These are phyloP conservation scores for Stichopus horrens DNA, from an alignment of 53 echinoderm and acorn worm species.

Conservation along the genomic window DNA sequence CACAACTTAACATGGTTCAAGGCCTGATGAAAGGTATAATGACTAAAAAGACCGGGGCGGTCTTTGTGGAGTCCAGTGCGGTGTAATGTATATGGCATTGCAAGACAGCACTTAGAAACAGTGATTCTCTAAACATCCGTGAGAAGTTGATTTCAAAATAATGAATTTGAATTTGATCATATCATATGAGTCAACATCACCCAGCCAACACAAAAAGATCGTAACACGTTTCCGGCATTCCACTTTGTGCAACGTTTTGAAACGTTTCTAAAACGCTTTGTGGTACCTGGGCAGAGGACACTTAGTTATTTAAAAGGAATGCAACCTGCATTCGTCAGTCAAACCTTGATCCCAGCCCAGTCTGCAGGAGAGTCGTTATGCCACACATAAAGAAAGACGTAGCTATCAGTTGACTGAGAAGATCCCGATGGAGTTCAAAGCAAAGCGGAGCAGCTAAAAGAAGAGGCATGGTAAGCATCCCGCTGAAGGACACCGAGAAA, in stretches of 20 bases:
- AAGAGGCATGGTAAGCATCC: constrained; percentile 30
- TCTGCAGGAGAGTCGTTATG: constrained; percentile 35
- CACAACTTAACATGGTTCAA: too few species aligned
- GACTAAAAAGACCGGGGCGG: too few species aligned
- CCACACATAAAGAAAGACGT: constrained; percentile 31
- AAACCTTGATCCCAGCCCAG: constrained; percentile 15
- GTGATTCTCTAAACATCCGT: too few species aligned
- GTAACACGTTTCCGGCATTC: too few species aligned
- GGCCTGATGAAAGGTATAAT: too few species aligned
- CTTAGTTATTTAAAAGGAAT: neutral
- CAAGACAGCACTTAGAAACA: too few species aligned
- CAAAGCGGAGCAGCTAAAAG: constrained; percentile 11
- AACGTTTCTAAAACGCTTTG: too few species aligned
- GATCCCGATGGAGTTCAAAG: neutral
- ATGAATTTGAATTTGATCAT: neutral
- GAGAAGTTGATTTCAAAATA: too few species aligned
- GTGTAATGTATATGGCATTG: too few species aligned
- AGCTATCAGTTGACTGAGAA: constrained; percentile 17
- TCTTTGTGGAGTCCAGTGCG: too few species aligned
- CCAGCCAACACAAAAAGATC: neutral
- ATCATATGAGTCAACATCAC: neutral
- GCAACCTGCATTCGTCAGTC: neutral
- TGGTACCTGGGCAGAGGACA: neutral
- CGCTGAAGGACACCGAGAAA: constrained; percentile 38
- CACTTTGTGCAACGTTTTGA: too few species aligned